A percentile compares a stretch with the other conserved stretches of the same genome.
phyloP scores from a whole-genome alignment of 1,140 invertebrate species.

The Drosophila sp. region DNA sequence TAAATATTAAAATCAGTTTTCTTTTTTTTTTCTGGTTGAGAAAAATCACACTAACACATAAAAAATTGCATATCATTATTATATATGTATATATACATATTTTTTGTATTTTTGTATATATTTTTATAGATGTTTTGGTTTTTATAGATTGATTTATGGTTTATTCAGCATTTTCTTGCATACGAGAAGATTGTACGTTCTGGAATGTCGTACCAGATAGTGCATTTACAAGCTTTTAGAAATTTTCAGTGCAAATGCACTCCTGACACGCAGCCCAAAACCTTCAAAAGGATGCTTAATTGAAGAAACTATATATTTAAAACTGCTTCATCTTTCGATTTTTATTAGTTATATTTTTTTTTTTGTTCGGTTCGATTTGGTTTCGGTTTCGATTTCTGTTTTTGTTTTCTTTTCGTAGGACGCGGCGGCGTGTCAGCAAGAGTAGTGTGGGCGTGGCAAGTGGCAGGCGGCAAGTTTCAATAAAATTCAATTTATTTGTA shows the following conservation, averaged over 20 bases:
- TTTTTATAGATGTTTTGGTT: conserved; percentile 30
- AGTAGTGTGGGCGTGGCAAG: conserved; percentile 40
- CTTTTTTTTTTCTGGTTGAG: background rate
- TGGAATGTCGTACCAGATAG: conserved; percentile 99
- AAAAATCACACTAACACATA: conserved; percentile 45
- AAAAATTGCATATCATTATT: conserved; percentile 60
- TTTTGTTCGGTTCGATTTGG: background rate
- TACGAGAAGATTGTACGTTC: conserved; percentile 84
- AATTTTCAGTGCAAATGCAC: conserved; percentile 95
- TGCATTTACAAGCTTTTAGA: conserved; percentile 97
- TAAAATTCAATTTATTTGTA: background rate
- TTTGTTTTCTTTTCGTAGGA: background rate
- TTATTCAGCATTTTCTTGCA: conserved; percentile 63
- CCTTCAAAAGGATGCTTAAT: conserved; percentile 78
- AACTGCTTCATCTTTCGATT: background rate
- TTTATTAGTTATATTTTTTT: background rate
- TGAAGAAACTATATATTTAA: conserved; percentile 27
- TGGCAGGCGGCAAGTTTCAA: conserved; percentile 6
- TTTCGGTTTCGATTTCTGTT: background rate
- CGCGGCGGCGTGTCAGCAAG: conserved; percentile 40
- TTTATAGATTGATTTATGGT: conserved; percentile 14
- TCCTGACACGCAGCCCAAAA: conserved; percentile 96
- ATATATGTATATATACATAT: background rate
- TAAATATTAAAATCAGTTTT: conserved; percentile 36
- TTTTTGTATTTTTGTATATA: conserved; percentile 38